These are phyloP conservation scores for Neopelma chrysocephalum DNA, from an alignment of 2,797 vertebrate species.

Conservation along the genomic window DNA sequence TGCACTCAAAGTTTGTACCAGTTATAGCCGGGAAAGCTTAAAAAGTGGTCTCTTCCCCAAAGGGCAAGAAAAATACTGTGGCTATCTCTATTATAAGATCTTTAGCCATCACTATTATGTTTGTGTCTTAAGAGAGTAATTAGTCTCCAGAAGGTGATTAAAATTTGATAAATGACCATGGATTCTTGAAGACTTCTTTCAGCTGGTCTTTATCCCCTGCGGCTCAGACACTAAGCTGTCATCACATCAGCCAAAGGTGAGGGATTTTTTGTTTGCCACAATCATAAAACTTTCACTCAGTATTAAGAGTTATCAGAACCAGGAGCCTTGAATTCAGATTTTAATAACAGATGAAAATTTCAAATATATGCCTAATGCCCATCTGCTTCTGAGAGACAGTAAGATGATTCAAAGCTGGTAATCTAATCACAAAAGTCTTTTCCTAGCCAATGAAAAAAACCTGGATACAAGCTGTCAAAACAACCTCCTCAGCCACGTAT, in stretches of 20 bases:
- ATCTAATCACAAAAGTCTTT: constrained; percentile 44
- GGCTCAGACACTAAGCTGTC: constrained; percentile 57
- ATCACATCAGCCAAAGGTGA: constrained; percentile 50
- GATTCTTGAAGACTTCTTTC: constrained; percentile 27
- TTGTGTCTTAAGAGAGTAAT: constrained; percentile 12
- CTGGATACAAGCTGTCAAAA: constrained; percentile 60
- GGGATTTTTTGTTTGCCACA: constrained; percentile 40
- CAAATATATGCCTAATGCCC: constrained; percentile 21
- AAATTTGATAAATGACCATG: neutral
- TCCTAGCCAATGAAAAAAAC: constrained; percentile 48
- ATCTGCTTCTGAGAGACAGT: constrained; percentile 53
- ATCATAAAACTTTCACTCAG: constrained; percentile 56
- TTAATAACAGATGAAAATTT: constrained; percentile 61
- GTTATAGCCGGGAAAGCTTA: neutral
- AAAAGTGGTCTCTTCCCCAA: neutral
- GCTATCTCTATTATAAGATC: neutral
- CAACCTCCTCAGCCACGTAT: neutral
- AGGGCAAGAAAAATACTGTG: neutral
- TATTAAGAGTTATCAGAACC: constrained; percentile 53
- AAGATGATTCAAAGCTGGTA: constrained; percentile 41
- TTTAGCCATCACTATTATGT: neutral
- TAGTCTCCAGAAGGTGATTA: constrained; percentile 31
- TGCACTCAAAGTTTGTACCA: neutral
- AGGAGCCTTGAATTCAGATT: constrained; percentile 38
- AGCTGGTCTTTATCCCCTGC: constrained; percentile 21